Conservation (phyloP, 1,140 invertebrate species). For the Harlomillsia oculata region DNA sequence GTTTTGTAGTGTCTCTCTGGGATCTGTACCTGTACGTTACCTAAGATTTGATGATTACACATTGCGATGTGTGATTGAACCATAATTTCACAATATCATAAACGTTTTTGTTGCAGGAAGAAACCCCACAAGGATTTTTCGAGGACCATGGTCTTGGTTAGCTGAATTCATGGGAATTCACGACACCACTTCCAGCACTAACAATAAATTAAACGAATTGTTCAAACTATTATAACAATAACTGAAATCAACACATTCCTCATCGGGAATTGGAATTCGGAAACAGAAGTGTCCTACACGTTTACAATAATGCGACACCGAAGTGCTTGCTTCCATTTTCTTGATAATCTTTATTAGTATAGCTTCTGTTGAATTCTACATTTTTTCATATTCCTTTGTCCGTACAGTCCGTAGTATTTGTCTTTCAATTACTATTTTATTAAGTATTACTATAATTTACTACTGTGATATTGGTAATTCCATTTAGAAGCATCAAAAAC, state of each 20-base stretch:
- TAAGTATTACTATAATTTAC: too few relatives aligned
- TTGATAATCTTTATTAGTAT: not conserved
- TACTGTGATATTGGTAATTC: not conserved
- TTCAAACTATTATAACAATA: not conserved
- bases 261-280: not conserved
- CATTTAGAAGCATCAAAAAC: not conserved
- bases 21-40: too few relatives aligned
- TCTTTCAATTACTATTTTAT: too few relatives aligned
- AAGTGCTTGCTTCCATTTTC: not conserved
- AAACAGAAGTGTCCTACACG: not conserved
- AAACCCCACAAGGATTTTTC: conserved; percentile 96
- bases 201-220: not conserved
- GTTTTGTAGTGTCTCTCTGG: too few relatives aligned
- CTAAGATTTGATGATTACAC: not conserved
- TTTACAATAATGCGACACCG: not conserved
- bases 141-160: conserved; percentile 94
- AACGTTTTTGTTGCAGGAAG: conserved; percentile 63
- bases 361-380: not conserved
- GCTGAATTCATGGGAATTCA: not conserved
- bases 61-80: not conserved
- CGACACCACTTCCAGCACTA: not conserved
- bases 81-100: not conserved
- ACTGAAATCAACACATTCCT: not conserved
- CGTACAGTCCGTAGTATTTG: too few relatives aligned
- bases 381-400: not conserved